Conservation (phyloP, 1,140 invertebrate species). For the Drosophila kanapiae region DNA sequence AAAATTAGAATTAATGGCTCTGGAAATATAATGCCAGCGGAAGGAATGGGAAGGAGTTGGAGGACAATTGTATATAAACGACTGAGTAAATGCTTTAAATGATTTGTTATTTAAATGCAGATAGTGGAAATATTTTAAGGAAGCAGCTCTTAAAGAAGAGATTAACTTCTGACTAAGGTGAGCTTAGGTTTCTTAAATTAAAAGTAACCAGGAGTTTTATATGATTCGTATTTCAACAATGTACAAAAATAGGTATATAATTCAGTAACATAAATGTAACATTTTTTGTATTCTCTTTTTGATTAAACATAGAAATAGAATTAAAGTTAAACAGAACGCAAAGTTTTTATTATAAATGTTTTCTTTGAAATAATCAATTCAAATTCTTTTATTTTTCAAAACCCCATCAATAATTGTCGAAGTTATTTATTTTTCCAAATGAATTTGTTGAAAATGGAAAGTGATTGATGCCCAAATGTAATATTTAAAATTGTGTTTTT, state of each 20-base stretch:
- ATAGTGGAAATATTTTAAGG: background rate
- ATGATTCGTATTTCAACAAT: background rate
- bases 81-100: constrained; percentile 5
- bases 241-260: background rate
- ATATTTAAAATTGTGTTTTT: constrained; percentile 16
- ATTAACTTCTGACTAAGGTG: background rate
- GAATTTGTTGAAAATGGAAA: background rate
- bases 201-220: too few species aligned
- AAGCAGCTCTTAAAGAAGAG: background rate
- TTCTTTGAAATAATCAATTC: constrained; percentile 15
- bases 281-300: background rate
- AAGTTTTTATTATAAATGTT: background rate
- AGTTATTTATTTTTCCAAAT: constrained; percentile 12
- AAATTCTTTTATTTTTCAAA: constrained; percentile 8
- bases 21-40: constrained; percentile 23
- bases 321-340: too few species aligned
- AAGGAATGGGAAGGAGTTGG: background rate
- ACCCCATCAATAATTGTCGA: constrained; percentile 8
- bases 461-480: constrained; percentile 43
- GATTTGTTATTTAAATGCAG: background rate
- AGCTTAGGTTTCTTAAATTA: background rate
- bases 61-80: background rate
- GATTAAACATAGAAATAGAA: background rate
- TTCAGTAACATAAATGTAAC: background rate
- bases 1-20: constrained; percentile 79